Conservation (phyloP, 2,797 vertebrate genomes). For the Carapus acus region DNA sequence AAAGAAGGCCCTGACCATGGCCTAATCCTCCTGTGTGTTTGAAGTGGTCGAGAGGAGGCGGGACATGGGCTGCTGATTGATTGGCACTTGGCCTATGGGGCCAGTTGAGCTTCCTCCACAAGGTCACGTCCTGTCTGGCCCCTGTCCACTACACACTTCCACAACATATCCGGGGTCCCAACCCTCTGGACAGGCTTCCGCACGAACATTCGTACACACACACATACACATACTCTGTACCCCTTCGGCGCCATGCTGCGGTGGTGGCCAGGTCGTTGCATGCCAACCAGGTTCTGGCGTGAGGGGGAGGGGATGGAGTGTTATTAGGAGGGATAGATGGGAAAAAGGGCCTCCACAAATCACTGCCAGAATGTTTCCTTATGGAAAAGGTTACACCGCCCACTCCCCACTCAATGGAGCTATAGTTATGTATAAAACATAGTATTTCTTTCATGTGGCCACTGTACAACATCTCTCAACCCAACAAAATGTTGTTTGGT, state of each 20-base stretch:
- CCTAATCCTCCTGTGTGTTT: conserved; percentile 55
- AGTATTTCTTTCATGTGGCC: no score
- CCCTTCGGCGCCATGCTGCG: conserved; percentile 61
- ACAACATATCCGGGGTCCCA: conserved; percentile 72
- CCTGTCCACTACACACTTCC: conserved; percentile 76
- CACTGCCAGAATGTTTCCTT: conserved; percentile 39
- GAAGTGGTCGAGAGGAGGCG: conserved; percentile 57
- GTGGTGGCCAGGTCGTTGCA: conserved; percentile 61
- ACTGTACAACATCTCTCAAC: conserved; percentile 5
- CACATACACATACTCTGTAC: conserved; percentile 27
- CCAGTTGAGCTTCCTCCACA: conserved; percentile 62
- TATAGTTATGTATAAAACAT: conserved; percentile 39
- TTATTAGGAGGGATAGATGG: conserved; percentile 30
- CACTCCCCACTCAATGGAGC: conserved; percentile 29
- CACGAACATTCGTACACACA: conserved; percentile 15
- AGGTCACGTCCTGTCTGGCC: conserved; percentile 77
- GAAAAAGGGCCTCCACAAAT: conserved; percentile 53
- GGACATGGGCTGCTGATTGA: conserved; percentile 65
- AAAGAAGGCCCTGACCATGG: conserved; percentile 8
- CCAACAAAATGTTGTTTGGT: background rate
- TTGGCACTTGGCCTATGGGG: conserved; percentile 65
- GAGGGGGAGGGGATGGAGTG: conserved; percentile 27
- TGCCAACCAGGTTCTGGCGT: conserved; percentile 53
- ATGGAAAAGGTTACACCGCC: conserved; percentile 58
- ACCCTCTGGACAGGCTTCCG: conserved; percentile 46